Conservation (phyloP, 2,888 invertebrate genomes). For the Oscheius sp. region DNA sequence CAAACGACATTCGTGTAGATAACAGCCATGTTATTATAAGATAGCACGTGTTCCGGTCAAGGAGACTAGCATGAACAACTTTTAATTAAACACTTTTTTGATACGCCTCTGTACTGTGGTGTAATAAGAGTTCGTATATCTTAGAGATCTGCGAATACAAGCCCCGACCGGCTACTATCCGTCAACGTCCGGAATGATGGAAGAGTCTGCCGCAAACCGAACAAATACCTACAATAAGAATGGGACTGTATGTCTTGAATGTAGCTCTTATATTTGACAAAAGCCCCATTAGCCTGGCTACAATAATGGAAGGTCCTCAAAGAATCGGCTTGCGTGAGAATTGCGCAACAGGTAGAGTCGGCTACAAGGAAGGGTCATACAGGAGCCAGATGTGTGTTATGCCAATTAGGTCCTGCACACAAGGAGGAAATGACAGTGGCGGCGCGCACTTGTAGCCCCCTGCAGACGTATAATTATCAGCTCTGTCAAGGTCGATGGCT, state of each 20-base stretch:
- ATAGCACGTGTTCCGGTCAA: slow-evolving; percentile 33
- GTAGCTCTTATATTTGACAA: neutral
- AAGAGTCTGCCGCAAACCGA: slow-evolving; percentile 17
- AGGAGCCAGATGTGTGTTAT: slow-evolving; percentile 36
- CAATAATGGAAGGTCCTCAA: neutral
- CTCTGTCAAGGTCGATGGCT: slow-evolving; percentile 31
- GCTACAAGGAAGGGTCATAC: slow-evolving; percentile 8
- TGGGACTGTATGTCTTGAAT: neutral
- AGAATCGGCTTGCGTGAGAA: slow-evolving; percentile 16
- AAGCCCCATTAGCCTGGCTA: slow-evolving; percentile 13
- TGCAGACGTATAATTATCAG: slow-evolving; percentile 32
- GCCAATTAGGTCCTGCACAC: slow-evolving; percentile 34
- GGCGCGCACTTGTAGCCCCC: slow-evolving; percentile 36
- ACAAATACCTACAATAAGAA: slow-evolving; percentile 7
- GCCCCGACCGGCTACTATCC: slow-evolving; percentile 29
- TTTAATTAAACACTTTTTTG: neutral
- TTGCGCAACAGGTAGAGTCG: slow-evolving; percentile 23
- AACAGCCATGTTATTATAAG: slow-evolving; percentile 36
- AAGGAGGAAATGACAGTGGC: slow-evolving; percentile 38
- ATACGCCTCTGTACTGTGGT: neutral
- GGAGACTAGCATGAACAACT: neutral
- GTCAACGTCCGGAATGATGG: slow-evolving; percentile 31
- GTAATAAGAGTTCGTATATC: slow-evolving; percentile 21
- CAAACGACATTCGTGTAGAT: slow-evolving; percentile 21
- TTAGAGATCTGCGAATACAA: slow-evolving; percentile 31